Conservation (phyloP, 2,888 invertebrate species). For the Acanthosepion esculentum region DNA sequence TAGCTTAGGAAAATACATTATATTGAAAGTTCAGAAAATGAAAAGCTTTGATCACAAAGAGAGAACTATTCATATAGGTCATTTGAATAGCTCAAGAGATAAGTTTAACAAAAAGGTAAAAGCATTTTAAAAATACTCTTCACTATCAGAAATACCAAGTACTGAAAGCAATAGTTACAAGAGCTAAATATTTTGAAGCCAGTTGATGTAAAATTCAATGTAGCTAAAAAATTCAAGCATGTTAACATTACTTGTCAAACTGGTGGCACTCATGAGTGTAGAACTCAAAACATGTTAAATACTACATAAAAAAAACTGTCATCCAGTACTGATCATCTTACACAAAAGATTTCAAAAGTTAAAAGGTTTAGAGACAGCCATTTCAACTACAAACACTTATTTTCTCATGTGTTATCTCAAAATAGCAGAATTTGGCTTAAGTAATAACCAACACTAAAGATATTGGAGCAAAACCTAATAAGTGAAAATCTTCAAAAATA, state of each 20-base stretch:
- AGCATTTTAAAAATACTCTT: background rate
- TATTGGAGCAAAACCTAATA: no score
- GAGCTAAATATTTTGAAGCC: background rate
- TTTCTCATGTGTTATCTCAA: no score
- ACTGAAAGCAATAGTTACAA: background rate
- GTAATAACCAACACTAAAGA: no score
- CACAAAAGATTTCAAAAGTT: no score
- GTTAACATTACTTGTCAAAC: background rate
- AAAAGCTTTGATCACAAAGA: background rate
- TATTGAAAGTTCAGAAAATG: background rate
- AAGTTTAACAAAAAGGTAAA: background rate
- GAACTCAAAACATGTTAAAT: background rate
- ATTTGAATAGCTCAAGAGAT: background rate
- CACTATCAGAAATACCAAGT: background rate
- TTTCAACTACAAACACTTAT: no score
- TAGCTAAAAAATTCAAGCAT: background rate
- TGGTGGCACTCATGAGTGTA: background rate
- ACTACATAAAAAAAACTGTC: background rate
- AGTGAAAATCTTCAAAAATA: no score
- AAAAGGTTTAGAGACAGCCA: no score
- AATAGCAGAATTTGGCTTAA: no score
- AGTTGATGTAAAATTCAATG: background rate
- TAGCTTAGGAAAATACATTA: background rate
- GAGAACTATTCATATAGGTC: no score
- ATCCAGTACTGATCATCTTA: no score